Evolutionary conservation across 2,888 invertebrate genomes (phyloP).

Genomic region (Agrilus cyanescens): DNA sequence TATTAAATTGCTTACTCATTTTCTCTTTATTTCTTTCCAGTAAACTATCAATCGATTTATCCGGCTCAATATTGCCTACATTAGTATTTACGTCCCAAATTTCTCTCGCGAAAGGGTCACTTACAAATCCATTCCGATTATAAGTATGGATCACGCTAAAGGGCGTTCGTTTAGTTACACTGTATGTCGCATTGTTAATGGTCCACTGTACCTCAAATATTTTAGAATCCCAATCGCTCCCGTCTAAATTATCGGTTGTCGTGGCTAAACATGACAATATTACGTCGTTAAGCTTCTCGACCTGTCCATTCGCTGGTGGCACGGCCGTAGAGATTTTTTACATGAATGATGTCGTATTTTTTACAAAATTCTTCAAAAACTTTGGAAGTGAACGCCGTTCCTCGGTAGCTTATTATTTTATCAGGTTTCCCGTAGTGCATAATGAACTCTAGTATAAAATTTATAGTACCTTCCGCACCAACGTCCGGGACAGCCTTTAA

Average conservation of each 20-base stretch:
- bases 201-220: slow-evolving; percentile 10
- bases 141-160: slow-evolving; percentile 4
- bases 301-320: no score
- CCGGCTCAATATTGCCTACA: no score
- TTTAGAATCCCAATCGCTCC: slow-evolving; percentile 2
- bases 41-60: no score
- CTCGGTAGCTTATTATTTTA: slow-evolving; percentile 4
- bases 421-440: background rate
- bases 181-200: slow-evolving; percentile 7
- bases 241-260: background rate
- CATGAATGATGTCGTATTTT: no score
- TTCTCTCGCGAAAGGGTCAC: slow-evolving; percentile 5
- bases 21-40: no score
- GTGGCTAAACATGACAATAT: slow-evolving; percentile 1
- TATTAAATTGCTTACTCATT: no score
- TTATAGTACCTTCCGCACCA: no score
- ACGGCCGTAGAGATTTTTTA: no score
- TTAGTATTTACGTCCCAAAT: background rate
- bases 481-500: no score
- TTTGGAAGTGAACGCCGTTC: slow-evolving; percentile 2
- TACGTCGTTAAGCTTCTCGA: no score
- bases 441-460: no score
- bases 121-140: slow-evolving; percentile 8
- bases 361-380: no score
- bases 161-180: slow-evolving; percentile 4